Evolutionary conservation across 2,113 vertebrate genomes (phyloP).

Genomic region (Glareola pratincola): DNA sequence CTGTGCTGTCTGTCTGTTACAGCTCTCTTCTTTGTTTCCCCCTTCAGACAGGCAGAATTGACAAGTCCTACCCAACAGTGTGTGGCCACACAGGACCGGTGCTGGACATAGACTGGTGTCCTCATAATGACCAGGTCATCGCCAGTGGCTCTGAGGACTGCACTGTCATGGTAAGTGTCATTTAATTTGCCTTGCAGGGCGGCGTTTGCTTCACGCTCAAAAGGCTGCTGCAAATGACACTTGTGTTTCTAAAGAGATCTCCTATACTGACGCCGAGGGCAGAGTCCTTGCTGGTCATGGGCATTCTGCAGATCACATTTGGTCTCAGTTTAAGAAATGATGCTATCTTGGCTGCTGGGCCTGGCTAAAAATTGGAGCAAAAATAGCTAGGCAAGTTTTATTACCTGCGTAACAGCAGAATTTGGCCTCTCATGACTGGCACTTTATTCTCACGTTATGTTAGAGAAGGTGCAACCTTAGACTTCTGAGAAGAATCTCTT

Average conservation of each 20-base stretch:
- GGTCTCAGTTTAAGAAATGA: not conserved
- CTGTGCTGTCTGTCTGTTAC: not conserved
- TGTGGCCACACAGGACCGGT: slow-evolving; percentile 96
- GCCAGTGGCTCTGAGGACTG: slow-evolving; percentile 97
- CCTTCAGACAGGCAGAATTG: slow-evolving; percentile 89
- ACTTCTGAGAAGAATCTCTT: not conserved
- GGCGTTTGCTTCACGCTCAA: not conserved
- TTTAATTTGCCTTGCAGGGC: accelerated
- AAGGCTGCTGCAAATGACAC: not conserved
- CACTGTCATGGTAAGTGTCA: slow-evolving; percentile 87
- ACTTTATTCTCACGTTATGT: not conserved
- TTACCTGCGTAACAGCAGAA: not conserved
- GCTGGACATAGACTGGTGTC: slow-evolving; percentile 97
- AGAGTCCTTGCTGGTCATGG: not conserved
- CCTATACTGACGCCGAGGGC: accelerated
- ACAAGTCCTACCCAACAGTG: slow-evolving; percentile 95
- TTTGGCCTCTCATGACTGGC: not conserved
- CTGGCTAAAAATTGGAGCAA: not conserved
- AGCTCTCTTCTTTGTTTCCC: not conserved
- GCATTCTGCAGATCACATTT: not conserved
- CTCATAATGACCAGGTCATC: slow-evolving; percentile 94
- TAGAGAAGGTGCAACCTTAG: not conserved
- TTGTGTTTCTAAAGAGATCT: not conserved
- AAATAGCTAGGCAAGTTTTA: not conserved
- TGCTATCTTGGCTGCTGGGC: not conserved